Conservation (phyloP, 1,140 invertebrate species). For the Ceratina japonica region DNA sequence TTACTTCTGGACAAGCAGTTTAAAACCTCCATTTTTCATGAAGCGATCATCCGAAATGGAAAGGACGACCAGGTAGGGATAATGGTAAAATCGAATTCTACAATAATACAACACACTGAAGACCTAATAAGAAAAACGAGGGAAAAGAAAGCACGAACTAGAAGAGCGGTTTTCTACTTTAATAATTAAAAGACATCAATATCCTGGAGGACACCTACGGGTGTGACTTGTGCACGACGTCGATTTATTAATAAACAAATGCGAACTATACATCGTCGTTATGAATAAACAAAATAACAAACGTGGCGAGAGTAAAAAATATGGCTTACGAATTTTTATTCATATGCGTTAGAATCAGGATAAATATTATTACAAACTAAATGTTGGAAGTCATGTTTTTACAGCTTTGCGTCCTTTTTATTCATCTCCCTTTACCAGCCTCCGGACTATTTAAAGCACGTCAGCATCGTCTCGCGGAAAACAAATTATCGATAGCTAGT, state of each 20-base stretch:
- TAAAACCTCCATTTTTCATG: conserved; percentile 60
- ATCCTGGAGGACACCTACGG: too few relatives aligned
- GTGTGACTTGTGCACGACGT: too few relatives aligned
- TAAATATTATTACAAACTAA: not conserved
- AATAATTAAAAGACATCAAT: too few relatives aligned
- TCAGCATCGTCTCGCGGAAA: not conserved
- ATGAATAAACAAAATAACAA: not conserved
- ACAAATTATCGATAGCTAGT: not conserved
- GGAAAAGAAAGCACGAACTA: too few relatives aligned
- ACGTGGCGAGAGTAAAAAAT: not conserved
- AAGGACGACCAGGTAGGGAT: conserved; percentile 13
- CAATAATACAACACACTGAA: too few relatives aligned
- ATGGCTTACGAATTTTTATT: not conserved
- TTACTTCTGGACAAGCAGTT: conserved; percentile 38
- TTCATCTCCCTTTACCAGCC: too few relatives aligned
- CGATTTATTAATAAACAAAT: too few relatives aligned
- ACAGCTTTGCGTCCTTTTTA: not conserved
- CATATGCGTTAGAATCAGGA: not conserved
- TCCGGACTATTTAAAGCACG: not conserved
- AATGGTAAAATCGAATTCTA: conserved; percentile 53
- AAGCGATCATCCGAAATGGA: not conserved
- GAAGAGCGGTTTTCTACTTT: too few relatives aligned
- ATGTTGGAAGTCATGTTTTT: not conserved
- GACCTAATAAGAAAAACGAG: too few relatives aligned
- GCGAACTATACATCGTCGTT: too few relatives aligned